Conservation (phyloP, 2,113 vertebrate species). For the Pampusana beccarii region DNA sequence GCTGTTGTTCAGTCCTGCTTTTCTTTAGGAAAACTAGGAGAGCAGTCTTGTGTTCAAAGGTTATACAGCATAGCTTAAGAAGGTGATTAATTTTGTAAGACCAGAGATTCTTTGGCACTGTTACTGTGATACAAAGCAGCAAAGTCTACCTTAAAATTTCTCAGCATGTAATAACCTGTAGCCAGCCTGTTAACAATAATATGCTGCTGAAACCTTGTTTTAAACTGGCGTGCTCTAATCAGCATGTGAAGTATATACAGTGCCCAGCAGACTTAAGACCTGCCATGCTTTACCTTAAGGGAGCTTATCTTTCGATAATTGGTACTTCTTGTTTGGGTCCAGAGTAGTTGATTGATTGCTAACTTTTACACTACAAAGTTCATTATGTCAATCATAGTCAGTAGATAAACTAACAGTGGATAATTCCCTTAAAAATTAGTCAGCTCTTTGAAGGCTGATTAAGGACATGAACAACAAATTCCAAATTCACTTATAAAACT, state of each 20-base stretch:
- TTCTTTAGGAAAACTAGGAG: background rate
- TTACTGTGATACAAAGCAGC: background rate
- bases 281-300: background rate
- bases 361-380: background rate
- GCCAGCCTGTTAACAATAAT: background rate
- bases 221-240: background rate
- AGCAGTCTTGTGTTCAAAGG: rapidly evolving
- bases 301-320: background rate
- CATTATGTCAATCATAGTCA: background rate
- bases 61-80: background rate
- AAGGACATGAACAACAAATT: background rate
- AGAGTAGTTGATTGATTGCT: background rate
- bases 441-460: background rate
- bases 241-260: background rate
- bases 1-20: background rate
- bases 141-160: background rate
- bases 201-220: background rate
- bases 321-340: background rate
- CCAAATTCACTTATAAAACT: background rate
- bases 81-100: background rate
- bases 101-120: background rate
- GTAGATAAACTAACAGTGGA: background rate
- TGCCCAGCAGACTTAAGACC: background rate
- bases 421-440: background rate
- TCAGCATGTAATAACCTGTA: background rate